Evolutionary conservation across 2,888 invertebrate species (phyloP).

Genomic region (Lutraria lutraria): DNA sequence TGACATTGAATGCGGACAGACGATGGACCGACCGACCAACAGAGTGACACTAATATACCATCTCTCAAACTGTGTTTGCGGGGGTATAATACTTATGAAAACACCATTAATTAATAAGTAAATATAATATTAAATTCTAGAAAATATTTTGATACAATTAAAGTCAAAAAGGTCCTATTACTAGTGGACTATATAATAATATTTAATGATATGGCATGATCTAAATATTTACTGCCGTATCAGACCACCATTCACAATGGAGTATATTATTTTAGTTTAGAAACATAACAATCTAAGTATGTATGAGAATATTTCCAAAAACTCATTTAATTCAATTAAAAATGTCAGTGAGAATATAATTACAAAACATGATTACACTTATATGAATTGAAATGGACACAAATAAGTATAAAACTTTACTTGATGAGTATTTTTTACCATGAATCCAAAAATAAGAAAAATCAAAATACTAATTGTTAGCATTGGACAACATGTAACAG

Average conservation of each 20-base stretch:
- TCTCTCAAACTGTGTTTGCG: no score
- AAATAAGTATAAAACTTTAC: background rate
- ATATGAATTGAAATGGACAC: background rate
- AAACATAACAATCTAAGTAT: background rate
- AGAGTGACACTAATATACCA: no score
- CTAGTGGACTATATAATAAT: no score
- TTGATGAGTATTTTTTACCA: background rate
- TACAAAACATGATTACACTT: background rate
- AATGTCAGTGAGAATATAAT: background rate
- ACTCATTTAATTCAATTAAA: background rate
- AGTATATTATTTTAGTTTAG: no score
- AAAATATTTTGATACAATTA: conserved; percentile 3
- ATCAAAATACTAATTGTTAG: background rate
- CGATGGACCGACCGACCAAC: no score
- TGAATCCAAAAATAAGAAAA: background rate
- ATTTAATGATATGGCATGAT: no score
- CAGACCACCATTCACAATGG: no score
- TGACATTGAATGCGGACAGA: no score
- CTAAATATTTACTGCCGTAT: no score
- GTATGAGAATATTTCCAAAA: conserved; percentile 2
- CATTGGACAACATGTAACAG: no score
- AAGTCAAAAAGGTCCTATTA: background rate
- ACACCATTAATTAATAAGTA: background rate
- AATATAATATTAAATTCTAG: background rate
- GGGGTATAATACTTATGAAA: no score